These are phyloP conservation scores for Epinephelus lanceolatus DNA, from an alignment of 2,113 vertebrate species.

Conservation along the genomic window DNA sequence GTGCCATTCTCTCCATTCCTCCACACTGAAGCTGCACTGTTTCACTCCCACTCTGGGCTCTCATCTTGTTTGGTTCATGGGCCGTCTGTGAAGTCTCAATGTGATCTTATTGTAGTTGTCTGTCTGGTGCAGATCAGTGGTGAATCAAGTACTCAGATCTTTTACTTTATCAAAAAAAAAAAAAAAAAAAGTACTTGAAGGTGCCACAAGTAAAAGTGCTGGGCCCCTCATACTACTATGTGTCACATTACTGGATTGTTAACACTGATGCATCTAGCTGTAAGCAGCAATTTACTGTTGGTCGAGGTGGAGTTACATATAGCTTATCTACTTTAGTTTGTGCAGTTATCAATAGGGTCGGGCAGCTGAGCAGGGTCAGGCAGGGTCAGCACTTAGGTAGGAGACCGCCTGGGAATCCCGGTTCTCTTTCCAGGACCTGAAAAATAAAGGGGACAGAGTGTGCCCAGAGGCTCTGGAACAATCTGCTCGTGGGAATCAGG, in stretches of 20 bases:
- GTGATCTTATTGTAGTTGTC: slow-evolving; percentile 10
- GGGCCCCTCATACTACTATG: background rate
- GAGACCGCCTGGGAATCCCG: too few relatives aligned
- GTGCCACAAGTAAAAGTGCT: background rate
- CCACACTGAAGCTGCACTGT: slow-evolving; percentile 80
- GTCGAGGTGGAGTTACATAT: background rate
- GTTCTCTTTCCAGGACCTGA: too few relatives aligned
- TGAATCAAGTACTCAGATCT: background rate
- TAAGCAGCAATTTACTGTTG: background rate
- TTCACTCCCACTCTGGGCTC: slow-evolving; percentile 76
- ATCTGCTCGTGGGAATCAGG: too few relatives aligned
- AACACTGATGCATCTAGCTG: background rate
- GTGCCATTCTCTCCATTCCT: slow-evolving; percentile 85
- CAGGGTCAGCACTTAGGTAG: too few relatives aligned
- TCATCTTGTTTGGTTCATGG: slow-evolving; percentile 35
- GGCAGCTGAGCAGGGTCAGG: too few relatives aligned
- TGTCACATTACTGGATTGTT: background rate
- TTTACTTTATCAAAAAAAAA: background rate
- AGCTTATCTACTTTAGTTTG: background rate
- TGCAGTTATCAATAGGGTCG: background rate
- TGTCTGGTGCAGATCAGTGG: slow-evolving; percentile 11
- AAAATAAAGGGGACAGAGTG: too few relatives aligned
- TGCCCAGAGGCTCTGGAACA: too few relatives aligned
- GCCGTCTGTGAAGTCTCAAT: slow-evolving; percentile 40
- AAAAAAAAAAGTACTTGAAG: background rate